Conservation (phyloP, 2,888 invertebrate genomes). For the Coenonympha arcania region DNA sequence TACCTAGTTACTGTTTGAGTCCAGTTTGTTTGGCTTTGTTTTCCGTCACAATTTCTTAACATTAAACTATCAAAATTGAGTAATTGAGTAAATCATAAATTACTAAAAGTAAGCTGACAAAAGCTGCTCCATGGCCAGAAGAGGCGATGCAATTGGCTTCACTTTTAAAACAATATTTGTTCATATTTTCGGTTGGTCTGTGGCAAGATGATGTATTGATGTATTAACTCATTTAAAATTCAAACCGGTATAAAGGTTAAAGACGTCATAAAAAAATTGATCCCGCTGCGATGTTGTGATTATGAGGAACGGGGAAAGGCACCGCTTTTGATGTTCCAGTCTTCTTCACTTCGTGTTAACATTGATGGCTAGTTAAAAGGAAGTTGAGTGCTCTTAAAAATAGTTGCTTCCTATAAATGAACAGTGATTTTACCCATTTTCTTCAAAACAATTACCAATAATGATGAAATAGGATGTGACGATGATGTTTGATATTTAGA, state of each 20-base stretch:
- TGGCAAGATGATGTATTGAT: constrained; percentile 57
- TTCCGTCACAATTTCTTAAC: too few species aligned
- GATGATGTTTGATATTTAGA: too few species aligned
- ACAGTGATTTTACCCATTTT: not conserved
- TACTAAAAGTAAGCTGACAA: too few species aligned
- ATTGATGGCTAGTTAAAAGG: constrained; percentile 9
- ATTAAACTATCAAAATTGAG: too few species aligned
- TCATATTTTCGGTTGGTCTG: not conserved
- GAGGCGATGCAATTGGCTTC: not conserved
- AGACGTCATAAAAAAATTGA: constrained; percentile 60
- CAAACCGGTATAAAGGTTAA: constrained; percentile 66
- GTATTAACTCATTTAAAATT: constrained; percentile 69
- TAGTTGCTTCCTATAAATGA: not conserved
- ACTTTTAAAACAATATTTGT: not conserved
- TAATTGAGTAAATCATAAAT: too few species aligned
- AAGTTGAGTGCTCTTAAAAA: not conserved
- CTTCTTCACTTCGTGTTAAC: constrained; percentile 20
- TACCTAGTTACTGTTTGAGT: too few species aligned
- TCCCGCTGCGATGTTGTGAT: constrained; percentile 53
- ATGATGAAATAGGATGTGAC: too few species aligned
- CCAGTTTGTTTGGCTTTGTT: too few species aligned
- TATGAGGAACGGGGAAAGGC: constrained; percentile 23
- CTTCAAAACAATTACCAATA: not conserved
- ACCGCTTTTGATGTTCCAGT: constrained; percentile 20
- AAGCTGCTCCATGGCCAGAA: too few species aligned